phyloP scores from a whole-genome alignment of 2,113 vertebrate genomes.

The Smithornis capensis region DNA sequence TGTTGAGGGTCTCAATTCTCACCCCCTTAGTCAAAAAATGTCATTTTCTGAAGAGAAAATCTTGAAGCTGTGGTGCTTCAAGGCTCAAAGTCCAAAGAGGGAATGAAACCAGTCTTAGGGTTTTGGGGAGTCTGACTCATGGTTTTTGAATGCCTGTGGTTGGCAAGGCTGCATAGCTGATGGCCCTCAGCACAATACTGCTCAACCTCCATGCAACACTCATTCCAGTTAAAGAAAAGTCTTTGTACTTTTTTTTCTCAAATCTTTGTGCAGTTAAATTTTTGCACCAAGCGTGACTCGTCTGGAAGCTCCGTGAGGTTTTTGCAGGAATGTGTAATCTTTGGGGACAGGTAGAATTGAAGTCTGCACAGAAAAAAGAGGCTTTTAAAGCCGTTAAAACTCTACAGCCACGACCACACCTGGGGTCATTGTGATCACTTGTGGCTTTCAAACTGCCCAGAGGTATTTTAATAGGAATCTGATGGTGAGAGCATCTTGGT shows the following conservation, averaged over 20 bases:
- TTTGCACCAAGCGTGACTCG: fast-evolving
- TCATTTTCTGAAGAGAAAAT: neutral
- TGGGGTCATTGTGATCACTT: neutral
- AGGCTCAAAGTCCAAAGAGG: constrained; percentile 9
- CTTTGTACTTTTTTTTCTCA: neutral
- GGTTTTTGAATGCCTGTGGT: constrained; percentile 53
- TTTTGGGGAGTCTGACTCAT: constrained; percentile 54
- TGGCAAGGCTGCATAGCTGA: constrained; percentile 29
- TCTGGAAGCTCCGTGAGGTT: neutral
- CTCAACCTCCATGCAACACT: neutral
- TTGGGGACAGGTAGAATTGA: neutral
- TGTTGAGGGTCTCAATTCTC: neutral
- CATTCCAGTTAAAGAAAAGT: neutral
- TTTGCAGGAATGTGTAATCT: neutral
- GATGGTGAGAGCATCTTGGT: neutral
- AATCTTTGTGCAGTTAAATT: neutral
- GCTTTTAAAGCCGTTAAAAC: neutral
- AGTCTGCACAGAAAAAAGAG: neutral
- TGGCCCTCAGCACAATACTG: constrained; percentile 33
- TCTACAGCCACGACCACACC: neutral
- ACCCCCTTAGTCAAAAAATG: neutral
- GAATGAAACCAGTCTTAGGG: constrained; percentile 27
- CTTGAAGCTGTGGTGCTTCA: neutral
- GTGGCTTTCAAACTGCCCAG: neutral
- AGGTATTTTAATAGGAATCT: neutral